A percentile compares a stretch with the other conserved stretches of the same genome.
phyloP scores from a whole-genome alignment of 2,888 invertebrate genomes.

The Augiades crinisus region DNA sequence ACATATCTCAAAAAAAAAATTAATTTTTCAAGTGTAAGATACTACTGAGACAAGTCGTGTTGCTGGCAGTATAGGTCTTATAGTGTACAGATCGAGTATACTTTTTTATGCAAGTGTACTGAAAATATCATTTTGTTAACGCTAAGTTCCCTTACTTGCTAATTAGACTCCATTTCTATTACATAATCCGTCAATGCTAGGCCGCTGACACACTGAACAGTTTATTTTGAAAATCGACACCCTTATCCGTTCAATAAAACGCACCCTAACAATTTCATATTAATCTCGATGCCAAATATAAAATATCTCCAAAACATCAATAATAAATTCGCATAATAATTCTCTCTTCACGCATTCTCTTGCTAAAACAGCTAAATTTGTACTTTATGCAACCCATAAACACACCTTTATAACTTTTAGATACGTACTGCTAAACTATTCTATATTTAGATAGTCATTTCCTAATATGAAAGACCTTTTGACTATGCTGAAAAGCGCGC shows the following conservation, averaged over 20 bases:
- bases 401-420: not conserved
- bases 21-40: too few species aligned
- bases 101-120: slow-evolving; percentile 22
- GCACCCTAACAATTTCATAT: not conserved
- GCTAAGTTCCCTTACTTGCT: slow-evolving; percentile 16
- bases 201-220: not conserved
- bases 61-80: slow-evolving; percentile 20
- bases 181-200: not conserved
- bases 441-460: too few species aligned
- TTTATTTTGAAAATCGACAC: not conserved
- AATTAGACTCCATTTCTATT: slow-evolving; percentile 1
- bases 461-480: too few species aligned
- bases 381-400: slow-evolving; percentile 22
- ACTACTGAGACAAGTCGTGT: slow-evolving; percentile 3
- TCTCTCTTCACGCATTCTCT: slow-evolving; percentile 1
- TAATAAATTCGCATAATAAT: not conserved
- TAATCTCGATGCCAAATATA: not conserved
- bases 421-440: not conserved
- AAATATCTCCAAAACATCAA: slow-evolving; percentile 4
- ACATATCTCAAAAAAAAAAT: not conserved
- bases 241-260: slow-evolving; percentile 1
- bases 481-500: too few species aligned
- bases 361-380: slow-evolving; percentile 9
- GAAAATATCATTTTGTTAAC: slow-evolving; percentile 21
- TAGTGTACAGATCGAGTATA: slow-evolving; percentile 12